A percentile compares a stretch with the other conserved stretches of the same genome.
Evolutionary conservation across 2,797 vertebrate species (phyloP).

Genomic region (Poecile montanus): DNA sequence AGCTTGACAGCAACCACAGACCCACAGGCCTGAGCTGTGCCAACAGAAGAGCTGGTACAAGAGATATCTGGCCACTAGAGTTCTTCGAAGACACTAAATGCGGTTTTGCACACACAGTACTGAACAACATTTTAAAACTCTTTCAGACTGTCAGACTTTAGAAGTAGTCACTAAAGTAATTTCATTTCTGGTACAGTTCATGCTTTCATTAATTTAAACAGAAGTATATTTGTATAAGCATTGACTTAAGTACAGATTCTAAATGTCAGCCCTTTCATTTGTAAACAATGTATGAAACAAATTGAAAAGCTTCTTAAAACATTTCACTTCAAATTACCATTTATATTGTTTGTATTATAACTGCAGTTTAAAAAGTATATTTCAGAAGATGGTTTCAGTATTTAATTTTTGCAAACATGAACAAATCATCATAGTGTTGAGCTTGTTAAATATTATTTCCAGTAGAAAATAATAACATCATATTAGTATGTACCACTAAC

Average conservation of each 20-base stretch:
- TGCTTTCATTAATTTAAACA: conserved; percentile 71
- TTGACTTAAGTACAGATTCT: not conserved
- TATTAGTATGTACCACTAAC: not conserved
- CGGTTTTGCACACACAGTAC: conserved; percentile 71
- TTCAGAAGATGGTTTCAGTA: conserved; percentile 10
- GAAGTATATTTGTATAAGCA: not conserved
- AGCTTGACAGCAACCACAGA: not conserved
- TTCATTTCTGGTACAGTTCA: conserved; percentile 29
- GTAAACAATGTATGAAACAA: not conserved
- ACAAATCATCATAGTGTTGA: not conserved
- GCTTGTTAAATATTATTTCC: not conserved
- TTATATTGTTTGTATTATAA: not conserved
- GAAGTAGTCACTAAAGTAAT: not conserved
- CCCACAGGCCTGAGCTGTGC: not conserved
- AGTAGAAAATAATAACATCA: not conserved
- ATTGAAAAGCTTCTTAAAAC: not conserved
- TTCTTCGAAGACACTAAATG: conserved; percentile 51
- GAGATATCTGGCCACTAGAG: not conserved
- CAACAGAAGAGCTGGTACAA: not conserved
- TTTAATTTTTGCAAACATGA: not conserved
- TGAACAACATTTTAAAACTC: conserved; percentile 33
- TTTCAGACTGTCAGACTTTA: not conserved
- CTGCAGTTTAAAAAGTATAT: not conserved
- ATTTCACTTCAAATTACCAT: not conserved
- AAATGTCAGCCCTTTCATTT: not conserved